Evolutionary conservation across 2,797 vertebrate species (phyloP), one percentile per base, ranked within the genome.

Genomic region (Okamejei kenojei): DNA sequence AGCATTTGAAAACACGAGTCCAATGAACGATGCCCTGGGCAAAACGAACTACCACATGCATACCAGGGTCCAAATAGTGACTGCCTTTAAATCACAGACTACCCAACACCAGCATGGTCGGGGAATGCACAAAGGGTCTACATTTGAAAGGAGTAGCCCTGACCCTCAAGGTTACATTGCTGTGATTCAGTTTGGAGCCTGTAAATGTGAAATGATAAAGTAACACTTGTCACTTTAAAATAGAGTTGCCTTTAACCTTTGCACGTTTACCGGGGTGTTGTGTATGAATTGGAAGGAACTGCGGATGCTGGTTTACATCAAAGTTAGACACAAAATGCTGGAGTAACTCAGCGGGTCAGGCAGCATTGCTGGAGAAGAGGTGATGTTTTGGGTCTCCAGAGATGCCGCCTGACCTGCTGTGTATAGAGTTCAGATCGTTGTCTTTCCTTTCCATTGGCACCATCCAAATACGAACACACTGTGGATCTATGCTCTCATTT

Each of bases 81-180:
- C 94, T 90, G 90, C 73, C 93, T 93, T 94, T 94, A 93, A 71
- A 76, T 92, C 90, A 92, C 71, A 74, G 35, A 54, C 71, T 74
- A 54, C 71, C 80, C 94, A 88, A 29, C n/a, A 94, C 93, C 94
- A 94, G 93, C 93, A 5, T 94, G 93, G 94, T 93, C 92, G 81
- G 76, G 90, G 81, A 80, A 93, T 94, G 94, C 94, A 95, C 95
- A 93, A 94, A 93, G 94, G 93, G 94, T 93, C 93, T 92, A 74
- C 94, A 84, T 35, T 82, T 68, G 63, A 13, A 65, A 93, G 73
- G 92, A 91, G 93, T 15, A 0, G 0, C 0, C 73, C 93, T 93
- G 90, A 93, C 71, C 93, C 82, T 21, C 93, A 91, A 74, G 71
- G 90, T 38, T 7, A 35, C 76, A 29, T 76, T 73, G 90, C 35